A percentile compares a stretch with the other conserved stretches of the same genome.
Evolutionary conservation across 2,888 invertebrate genomes (phyloP).

Genomic region (Melitaea athalia): DNA sequence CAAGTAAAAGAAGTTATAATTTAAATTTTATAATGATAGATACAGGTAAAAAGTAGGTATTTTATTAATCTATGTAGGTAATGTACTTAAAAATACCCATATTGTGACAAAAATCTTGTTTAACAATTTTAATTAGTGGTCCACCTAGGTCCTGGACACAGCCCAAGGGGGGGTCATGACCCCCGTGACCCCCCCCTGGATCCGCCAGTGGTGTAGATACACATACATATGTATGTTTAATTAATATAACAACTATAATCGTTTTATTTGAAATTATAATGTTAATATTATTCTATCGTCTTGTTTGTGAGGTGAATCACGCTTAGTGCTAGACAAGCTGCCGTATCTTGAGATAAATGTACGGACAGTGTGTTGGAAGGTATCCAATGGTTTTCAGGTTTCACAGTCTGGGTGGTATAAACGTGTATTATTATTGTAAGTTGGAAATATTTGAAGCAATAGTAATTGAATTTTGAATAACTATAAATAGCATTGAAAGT

Average conservation of each 20-base stretch:
- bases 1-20: too few relatives aligned
- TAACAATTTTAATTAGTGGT: too few relatives aligned
- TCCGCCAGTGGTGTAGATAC: too few relatives aligned
- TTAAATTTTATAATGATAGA: too few relatives aligned
- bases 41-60: too few relatives aligned
- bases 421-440: slow-evolving; percentile 8
- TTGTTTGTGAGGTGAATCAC: slow-evolving; percentile 26
- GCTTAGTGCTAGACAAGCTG: slow-evolving; percentile 15
- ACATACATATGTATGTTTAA: neutral
- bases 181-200: too few relatives aligned
- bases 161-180: too few relatives aligned
- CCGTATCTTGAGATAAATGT: slow-evolving; percentile 28
- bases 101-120: too few relatives aligned
- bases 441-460: slow-evolving; percentile 1
- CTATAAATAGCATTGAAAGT: too few relatives aligned
- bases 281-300: slow-evolving; percentile 8
- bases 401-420: slow-evolving; percentile 25
- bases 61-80: too few relatives aligned
- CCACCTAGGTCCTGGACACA: too few relatives aligned
- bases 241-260: neutral
- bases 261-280: neutral
- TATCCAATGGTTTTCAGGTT: slow-evolving; percentile 31
- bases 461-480: neutral
- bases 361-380: slow-evolving; percentile 30
- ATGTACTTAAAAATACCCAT: too few relatives aligned